Evolutionary conservation across 2,797 vertebrate species (phyloP), one percentile per base, ranked within the genome.

Genomic region (Oreochromis grahami): DNA sequence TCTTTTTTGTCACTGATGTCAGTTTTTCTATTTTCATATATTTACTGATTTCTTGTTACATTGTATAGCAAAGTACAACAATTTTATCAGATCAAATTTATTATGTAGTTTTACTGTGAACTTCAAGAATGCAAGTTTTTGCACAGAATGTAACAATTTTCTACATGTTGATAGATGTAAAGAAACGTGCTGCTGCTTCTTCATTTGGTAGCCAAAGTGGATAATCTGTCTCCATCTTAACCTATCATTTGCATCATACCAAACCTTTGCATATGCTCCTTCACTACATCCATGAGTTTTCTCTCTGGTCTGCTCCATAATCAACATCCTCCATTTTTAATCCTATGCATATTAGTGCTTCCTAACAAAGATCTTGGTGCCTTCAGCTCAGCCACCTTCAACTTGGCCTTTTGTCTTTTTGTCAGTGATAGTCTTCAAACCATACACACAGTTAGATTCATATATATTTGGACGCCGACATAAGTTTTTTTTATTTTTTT

Each of bases 41-140:
- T 26, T 43, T 43, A 4, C 21, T 70, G 12, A 70, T 26, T 45
- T 26, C 14, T 70, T 45, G 65, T 26, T 45, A 26, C 13, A 17
- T 1, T 70, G 0, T 26, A 26, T 24, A 70, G 65, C 65, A 45
- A 45, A 53, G n/a, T 5, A 24, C 32, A 53, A 36, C 3, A 0
- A 36, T 36, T 53, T 52, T 53, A 21, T 21, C 12, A 14, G 51
- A 41, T 53, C 4, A 41, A 24, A 77, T 12, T 1, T 55, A 14
- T 68, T 24, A 43, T 68, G 38, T 43, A 4, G 1, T 45, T 70
- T 70, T 45, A 17, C 14, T 26, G 21, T 45, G 41, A 70, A 26
- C 5, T 26, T 43, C 3, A 26, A 43, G 14, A 70, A 26, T 26
- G 14, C 5, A 11, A 0, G 1, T 19, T 45, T 60, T 68, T 24